Conservation (phyloP, 2,888 invertebrate species). For the Pharmacophagus antenor region DNA sequence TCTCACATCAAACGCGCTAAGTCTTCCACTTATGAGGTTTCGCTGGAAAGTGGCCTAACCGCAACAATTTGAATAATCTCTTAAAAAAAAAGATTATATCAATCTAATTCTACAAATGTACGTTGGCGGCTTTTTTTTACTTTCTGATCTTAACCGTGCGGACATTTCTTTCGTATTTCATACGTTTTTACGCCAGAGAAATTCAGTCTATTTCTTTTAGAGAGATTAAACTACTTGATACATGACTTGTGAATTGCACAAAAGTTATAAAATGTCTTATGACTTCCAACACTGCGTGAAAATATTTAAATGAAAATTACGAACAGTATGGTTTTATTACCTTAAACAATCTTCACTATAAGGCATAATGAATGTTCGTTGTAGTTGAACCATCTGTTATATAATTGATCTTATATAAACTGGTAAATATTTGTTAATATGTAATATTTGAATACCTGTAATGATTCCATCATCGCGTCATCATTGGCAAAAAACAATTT, state of each 20-base stretch:
- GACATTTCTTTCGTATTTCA: slow-evolving; percentile 20
- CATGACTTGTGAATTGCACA: slow-evolving; percentile 28
- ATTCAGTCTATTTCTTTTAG: slow-evolving; percentile 29
- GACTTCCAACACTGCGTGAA: not conserved
- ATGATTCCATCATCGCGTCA: slow-evolving; percentile 11
- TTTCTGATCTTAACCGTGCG: slow-evolving; percentile 34
- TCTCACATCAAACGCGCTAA: slow-evolving; percentile 28
- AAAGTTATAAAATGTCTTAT: slow-evolving; percentile 5
- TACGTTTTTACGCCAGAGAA: slow-evolving; percentile 34
- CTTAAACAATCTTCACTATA: not conserved
- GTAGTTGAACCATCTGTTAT: slow-evolving; percentile 6
- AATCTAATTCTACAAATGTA: slow-evolving; percentile 36
- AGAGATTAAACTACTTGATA: slow-evolving; percentile 24
- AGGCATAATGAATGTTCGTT: too few relatives aligned
- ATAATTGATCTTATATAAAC: slow-evolving; percentile 7
- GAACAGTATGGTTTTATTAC: not conserved
- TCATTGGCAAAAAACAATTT: slow-evolving; percentile 3
- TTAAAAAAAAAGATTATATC: slow-evolving; percentile 37
- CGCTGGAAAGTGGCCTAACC: slow-evolving; percentile 41
- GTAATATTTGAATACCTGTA: slow-evolving; percentile 1
- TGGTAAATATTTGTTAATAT: slow-evolving; percentile 5
- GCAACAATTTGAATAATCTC: slow-evolving; percentile 41
- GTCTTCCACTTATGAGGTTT: slow-evolving; percentile 27
- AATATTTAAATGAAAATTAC: not conserved
- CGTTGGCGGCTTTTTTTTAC: slow-evolving; percentile 28